Base-by-base conservation (phyloP, 2,888 invertebrate genomes). In the Euspilapteryx auroguttella region DNA sequence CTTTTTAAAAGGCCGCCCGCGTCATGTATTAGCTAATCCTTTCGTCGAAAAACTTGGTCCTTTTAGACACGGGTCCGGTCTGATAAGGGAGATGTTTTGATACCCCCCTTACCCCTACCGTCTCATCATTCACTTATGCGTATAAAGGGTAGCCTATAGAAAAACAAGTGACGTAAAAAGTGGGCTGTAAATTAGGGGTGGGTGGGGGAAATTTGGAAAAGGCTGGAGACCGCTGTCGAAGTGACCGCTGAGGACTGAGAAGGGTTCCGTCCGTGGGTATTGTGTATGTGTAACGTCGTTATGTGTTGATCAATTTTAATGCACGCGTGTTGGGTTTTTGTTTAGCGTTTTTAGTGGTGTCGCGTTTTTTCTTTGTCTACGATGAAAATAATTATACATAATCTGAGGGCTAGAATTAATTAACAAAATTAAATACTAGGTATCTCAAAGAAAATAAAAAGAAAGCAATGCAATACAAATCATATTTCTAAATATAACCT, bases 281-380 rank as follows among this genome's bases (percentile, higher is more conserved):
- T 68, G 64, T 69, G 59, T 66, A 68, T 17, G 24, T 64, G 61
- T 71, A 66, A 68, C 59, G 68, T 56, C 65, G 63, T 69, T 73
- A 73, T 71, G 62, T 75, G 73, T 68, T 75, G 73, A 75, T 73
- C 71, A 73, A 66, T 69, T 69, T 73, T 73, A 71, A 73, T 73
- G 68, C 52, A 31, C 26, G 25, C 26, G 13, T 21, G 24, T 23
- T 25, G 14, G 10, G 14, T 8, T n/a, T n/a, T n/a, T n/a, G n/a
- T n/a, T n/a, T n/a, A n/a, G n/a, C n/a, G n/a, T n/a, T n/a, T n/a
- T n/a, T n/a, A n/a, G n/a, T n/a, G n/a, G n/a, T n/a, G n/a, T n/a
- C n/a, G n/a, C n/a, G n/a, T n/a, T n/a, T n/a, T n/a, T n/a, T n/a
- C n/a, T n/a, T n/a, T n/a, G n/a, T n/a, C n/a, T n/a, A n/a, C n/a